These are phyloP conservation scores for Octomys mimax DNA, from an alignment of 2,797 vertebrate genomes.

Conservation along the genomic window DNA sequence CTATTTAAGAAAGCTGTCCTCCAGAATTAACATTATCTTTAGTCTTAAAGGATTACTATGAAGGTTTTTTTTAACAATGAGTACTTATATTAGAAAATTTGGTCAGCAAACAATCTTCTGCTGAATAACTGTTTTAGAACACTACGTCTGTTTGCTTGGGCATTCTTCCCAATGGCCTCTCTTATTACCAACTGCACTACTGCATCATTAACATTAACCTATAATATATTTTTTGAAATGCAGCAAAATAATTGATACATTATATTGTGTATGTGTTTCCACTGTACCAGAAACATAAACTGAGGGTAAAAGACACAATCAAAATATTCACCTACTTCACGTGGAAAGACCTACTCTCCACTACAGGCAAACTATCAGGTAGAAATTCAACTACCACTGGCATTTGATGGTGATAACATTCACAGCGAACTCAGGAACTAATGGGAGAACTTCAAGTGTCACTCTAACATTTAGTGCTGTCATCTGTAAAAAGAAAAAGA, in stretches of 20 bases:
- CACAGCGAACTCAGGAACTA: background rate
- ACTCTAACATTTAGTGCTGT: constrained; percentile 32
- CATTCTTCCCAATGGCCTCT: background rate
- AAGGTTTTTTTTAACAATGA: constrained; percentile 40
- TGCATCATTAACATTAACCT: background rate
- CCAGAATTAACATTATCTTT: constrained; percentile 56
- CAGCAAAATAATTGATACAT: background rate
- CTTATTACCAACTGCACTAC: background rate
- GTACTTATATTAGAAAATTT: constrained; percentile 48
- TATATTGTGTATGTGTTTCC: background rate
- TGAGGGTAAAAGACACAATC: background rate
- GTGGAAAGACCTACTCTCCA: background rate
- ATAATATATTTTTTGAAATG: background rate
- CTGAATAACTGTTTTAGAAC: constrained; percentile 32
- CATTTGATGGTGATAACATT: background rate
- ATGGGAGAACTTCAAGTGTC: background rate
- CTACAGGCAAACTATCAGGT: background rate
- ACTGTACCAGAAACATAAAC: background rate
- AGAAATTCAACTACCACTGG: background rate
- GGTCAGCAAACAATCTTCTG: constrained; percentile 39
- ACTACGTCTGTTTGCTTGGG: constrained; percentile 59
- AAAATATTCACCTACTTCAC: background rate
- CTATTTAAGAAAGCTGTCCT: constrained; percentile 63
- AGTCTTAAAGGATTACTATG: constrained; percentile 21
- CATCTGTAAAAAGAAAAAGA: background rate